Evolutionary conservation across 1,140 invertebrate genomes (phyloP).

Genomic region (Babylonia areolata): DNA sequence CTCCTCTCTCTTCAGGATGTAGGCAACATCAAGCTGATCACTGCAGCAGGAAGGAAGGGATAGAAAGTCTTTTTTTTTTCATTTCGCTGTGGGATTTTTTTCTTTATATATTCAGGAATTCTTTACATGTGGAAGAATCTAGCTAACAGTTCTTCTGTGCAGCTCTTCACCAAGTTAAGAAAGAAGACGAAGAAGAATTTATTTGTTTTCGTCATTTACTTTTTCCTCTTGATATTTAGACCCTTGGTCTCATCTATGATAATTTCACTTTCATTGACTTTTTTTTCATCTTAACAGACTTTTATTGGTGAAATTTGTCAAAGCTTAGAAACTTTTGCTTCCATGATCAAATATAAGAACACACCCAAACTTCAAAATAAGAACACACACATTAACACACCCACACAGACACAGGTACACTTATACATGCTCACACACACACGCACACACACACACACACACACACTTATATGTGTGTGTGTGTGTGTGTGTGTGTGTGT

Average conservation of each 20-base stretch:
- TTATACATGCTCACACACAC: too few species aligned
- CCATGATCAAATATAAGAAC: not conserved
- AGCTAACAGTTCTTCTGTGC: too few species aligned
- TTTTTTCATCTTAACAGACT: too few species aligned
- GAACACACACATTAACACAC: not conserved
- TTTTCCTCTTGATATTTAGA: not conserved
- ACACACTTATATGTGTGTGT: too few species aligned
- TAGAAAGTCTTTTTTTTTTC: not conserved
- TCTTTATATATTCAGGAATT: too few species aligned
- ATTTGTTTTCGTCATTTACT: not conserved
- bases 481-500: too few species aligned
- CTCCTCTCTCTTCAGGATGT: constrained; percentile 59
- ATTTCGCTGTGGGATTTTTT: not conserved
- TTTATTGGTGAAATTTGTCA: too few species aligned
- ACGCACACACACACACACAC: too few species aligned
- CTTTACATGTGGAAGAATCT: too few species aligned
- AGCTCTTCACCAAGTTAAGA: too few species aligned
- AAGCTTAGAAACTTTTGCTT: too few species aligned
- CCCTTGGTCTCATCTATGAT: not conserved
- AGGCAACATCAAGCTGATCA: constrained; percentile 61
- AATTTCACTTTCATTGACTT: too few species aligned
- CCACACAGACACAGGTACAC: not conserved
- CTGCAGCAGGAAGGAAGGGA: constrained; percentile 42
- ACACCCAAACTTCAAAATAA: not conserved
- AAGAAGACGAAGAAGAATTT: not conserved